Evolutionary conservation across 2,113 vertebrate species (phyloP).

Genomic region (Asarcornis scutulata): DNA sequence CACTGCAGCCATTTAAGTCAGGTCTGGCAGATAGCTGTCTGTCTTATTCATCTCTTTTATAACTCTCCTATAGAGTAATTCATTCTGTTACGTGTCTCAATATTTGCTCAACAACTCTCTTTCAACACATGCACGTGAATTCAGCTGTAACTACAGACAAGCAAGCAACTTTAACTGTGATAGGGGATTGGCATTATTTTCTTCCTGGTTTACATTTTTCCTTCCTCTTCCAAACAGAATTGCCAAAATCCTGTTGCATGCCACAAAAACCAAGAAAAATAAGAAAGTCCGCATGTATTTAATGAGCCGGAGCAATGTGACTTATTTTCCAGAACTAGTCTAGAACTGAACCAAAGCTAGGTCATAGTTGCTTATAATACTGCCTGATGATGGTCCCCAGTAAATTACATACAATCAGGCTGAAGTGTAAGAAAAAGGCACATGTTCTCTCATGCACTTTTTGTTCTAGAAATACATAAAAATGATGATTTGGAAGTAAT

Average conservation of each 20-base stretch:
- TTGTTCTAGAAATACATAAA: background rate
- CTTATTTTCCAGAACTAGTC: background rate
- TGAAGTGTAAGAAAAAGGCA: background rate
- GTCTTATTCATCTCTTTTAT: background rate
- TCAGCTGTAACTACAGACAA: background rate
- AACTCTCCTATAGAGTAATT: background rate
- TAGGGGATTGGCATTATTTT: background rate
- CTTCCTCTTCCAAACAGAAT: conserved; percentile 24
- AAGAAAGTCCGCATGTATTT: background rate
- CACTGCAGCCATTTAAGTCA: background rate
- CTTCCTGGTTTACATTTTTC: background rate
- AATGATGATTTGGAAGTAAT: background rate
- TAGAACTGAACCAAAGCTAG: background rate
- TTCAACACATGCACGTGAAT: background rate
- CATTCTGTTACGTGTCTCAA: background rate
- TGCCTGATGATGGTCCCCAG: background rate
- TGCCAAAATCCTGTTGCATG: background rate
- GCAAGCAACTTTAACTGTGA: background rate
- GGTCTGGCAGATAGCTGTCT: conserved; percentile 14
- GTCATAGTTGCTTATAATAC: background rate
- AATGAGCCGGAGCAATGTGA: background rate
- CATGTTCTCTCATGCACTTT: background rate
- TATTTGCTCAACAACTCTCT: conserved; percentile 12
- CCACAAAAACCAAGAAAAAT: conserved; percentile 3
- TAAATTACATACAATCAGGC: background rate